Evolutionary conservation across 2,113 vertebrate species (phyloP).

Genomic region (Nannobrachium achirus): DNA sequence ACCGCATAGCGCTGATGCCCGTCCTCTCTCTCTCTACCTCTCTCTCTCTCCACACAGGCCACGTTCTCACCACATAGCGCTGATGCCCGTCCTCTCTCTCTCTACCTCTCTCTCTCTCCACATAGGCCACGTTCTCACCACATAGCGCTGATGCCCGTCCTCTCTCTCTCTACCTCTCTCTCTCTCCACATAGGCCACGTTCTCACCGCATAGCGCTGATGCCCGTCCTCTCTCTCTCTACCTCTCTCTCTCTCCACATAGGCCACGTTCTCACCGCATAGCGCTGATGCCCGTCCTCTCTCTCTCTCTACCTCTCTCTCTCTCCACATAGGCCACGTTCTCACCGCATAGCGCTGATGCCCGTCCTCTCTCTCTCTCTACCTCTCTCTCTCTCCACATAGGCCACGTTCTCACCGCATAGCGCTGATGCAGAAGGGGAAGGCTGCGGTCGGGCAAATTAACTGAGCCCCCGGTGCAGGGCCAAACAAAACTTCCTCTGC

Average conservation of each 20-base stretch:
- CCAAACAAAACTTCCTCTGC: slow-evolving; percentile 82
- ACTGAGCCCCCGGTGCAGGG: slow-evolving; percentile 62
- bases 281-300: slow-evolving; percentile 71
- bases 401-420: slow-evolving; percentile 67
- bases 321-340: slow-evolving; percentile 58
- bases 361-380: slow-evolving; percentile 29
- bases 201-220: slow-evolving; percentile 71
- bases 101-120: slow-evolving; percentile 44
- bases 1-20: slow-evolving; percentile 71
- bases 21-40: no score
- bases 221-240: no score
- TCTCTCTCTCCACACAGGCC: slow-evolving; percentile 49
- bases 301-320: slow-evolving; percentile 35
- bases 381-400: slow-evolving; percentile 45
- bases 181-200: slow-evolving; percentile 52
- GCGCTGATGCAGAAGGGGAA: slow-evolving; percentile 74
- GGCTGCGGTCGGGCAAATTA: slow-evolving; percentile 80
- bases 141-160: slow-evolving; percentile 71
- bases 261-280: slow-evolving; percentile 67
- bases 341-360: slow-evolving; percentile 71
- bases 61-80: slow-evolving; percentile 68
- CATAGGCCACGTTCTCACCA: slow-evolving; percentile 63
- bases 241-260: slow-evolving; percentile 45
- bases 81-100: no score
- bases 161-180: no score